Base-by-base conservation (phyloP, 2,888 invertebrate genomes). In the Epicampocera succincta region DNA sequence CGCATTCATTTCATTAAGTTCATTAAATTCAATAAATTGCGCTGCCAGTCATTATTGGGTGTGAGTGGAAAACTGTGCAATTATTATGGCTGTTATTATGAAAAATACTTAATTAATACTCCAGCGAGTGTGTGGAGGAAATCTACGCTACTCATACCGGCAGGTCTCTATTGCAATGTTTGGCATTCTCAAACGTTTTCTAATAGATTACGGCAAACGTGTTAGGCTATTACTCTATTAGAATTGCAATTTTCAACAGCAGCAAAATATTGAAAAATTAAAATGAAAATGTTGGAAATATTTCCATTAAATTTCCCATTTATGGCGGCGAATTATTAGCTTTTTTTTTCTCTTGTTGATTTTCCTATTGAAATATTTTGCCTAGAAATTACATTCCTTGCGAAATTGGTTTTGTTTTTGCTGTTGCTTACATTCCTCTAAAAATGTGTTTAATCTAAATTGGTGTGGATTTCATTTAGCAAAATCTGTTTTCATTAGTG, bases 371-470 rank as follows among this genome's bases (percentile, higher is more conserved):
- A 15, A 46, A 58, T 15, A 44, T 29, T 69, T 63, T 50, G 33
- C 65, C 66, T 48, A n/a, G 58, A 38, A 58, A 58, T 65, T 66
- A 71, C 33, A 58, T 71, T 77, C 11, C 17, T 58, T 74, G 68
- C 38, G 13, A 42, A 4, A 12, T 19, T 33, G 17, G 1, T 12
- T n/a, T 42, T 42, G 0, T 66, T 19, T 48, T 17, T 9, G 0
- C 38, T 58, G n/a, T 25, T 52, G 48, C 19, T 48, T 58, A 21
- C 50, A 12, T 52, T 68, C 5, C 2, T 17, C 33, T 21, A 29
- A 66, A 66, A 78, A 78, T 72, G 78, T 72, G 78, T 78, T 65
- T 72, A 72, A 78, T 65, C 72, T 78, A 78, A 72, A 72, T 52
- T 72, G 52, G 19, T 44, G 52, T 48, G 58, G 78, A 78, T 78